Percentiles rank a stretch among this genome's conserved stretches.
Evolutionary conservation across 1,140 invertebrate genomes (phyloP).

Genomic region (Lamellibrachia luymesi): DNA sequence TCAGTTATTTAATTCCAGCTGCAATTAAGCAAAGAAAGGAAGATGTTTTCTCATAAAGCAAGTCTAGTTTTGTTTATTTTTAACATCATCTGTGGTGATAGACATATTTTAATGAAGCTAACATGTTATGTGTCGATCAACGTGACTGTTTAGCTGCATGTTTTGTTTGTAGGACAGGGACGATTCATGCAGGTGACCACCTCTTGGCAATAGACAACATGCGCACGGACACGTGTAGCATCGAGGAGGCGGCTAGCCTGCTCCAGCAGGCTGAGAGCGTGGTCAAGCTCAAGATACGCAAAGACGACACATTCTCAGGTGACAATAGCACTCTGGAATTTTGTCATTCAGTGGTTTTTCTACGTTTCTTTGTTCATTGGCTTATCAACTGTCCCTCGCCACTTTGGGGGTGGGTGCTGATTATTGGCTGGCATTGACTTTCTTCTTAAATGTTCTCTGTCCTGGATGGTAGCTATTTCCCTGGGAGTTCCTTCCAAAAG

Average conservation of each 20-base stretch:
- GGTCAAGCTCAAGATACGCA: constrained; percentile 72
- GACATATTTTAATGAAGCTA: not conserved
- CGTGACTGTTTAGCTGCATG: not conserved
- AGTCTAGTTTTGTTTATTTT: not conserved
- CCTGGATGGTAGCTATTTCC: no score
- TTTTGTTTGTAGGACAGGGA: constrained; percentile 62
- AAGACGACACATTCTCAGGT: constrained; percentile 62
- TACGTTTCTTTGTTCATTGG: no score
- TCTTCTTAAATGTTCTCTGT: no score
- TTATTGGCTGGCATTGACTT: no score
- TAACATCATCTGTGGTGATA: not conserved
- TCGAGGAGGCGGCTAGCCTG: constrained; percentile 74
- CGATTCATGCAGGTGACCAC: constrained; percentile 80
- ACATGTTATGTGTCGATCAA: not conserved
- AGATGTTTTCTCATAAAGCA: no score
- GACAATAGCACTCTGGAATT: not conserved
- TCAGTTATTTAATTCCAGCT: no score
- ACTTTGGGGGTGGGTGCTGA: no score
- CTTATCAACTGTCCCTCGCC: no score
- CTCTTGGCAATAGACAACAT: constrained; percentile 84
- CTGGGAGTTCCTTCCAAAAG: no score
- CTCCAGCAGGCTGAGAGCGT: constrained; percentile 73
- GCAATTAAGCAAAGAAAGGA: no score
- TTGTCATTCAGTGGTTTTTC: not conserved
- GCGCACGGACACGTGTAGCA: constrained; percentile 70